These are phyloP conservation scores for Kryptolebias marmoratus DNA, from an alignment of 2,113 vertebrate species.

Conservation along the genomic window DNA sequence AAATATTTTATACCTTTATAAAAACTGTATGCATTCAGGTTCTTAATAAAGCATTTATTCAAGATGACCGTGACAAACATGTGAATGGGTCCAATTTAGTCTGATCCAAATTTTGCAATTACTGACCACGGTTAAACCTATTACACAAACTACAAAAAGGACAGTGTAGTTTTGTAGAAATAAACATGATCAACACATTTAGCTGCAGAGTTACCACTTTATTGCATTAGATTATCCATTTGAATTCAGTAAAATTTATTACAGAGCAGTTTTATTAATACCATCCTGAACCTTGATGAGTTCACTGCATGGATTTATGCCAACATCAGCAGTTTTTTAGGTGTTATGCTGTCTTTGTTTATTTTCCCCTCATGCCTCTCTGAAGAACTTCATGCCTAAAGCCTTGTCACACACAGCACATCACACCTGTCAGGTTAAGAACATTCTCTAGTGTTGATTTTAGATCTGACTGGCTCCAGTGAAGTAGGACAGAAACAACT, in stretches of 20 bases:
- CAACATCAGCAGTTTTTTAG: constrained; percentile 16
- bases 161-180: too few relatives aligned
- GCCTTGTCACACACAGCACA: constrained; percentile 29
- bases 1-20: too few relatives aligned
- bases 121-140: too few relatives aligned
- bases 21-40: too few relatives aligned
- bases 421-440: constrained; percentile 47
- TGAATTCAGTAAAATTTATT: neutral
- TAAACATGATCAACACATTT: too few relatives aligned
- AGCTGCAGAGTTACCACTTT: neutral
- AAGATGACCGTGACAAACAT: too few relatives aligned
- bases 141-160: too few relatives aligned
- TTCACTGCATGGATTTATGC: constrained; percentile 11
- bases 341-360: constrained; percentile 20
- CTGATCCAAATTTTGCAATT: too few relatives aligned
- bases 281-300: neutral
- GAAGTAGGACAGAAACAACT: constrained; percentile 6
- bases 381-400: constrained; percentile 5
- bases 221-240: neutral
- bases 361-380: constrained; percentile 24
- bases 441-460: constrained; percentile 39
- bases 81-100: too few relatives aligned
- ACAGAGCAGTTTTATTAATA: constrained; percentile 7
- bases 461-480: constrained; percentile 7
- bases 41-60: too few relatives aligned